Base-by-base conservation (phyloP, 2,113 vertebrate species). In the Cyprinodon brontotheroides region DNA sequence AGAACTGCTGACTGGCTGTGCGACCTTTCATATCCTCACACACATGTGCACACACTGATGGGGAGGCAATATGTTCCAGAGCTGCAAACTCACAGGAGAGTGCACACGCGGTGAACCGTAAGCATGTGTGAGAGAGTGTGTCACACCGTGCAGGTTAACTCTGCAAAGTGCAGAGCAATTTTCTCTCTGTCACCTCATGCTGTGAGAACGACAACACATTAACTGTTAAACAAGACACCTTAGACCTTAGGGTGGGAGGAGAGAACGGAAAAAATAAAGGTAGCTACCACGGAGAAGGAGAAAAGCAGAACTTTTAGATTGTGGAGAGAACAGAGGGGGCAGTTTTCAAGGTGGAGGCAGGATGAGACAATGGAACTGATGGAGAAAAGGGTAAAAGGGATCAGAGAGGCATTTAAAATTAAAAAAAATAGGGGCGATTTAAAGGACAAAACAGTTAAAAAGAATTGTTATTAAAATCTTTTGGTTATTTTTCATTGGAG, bases 181-280 rank as follows among this genome's bases (percentile, higher is more conserved):
- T 91, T 87, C 85, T 80, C 78, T 78, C 68, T 87, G 87, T 89
- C 84, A 64, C 79, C 87, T 82, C 84, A 80, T 68, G 62, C 88
- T 89, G 88, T 68, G 83, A 80, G 77, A 82, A 87, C 47, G 82
- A 92, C 89, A 92, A 86, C 86, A 88, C 88, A 87, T 89, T 92
- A 91, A 88, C 86, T 90, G 88, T 92, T 92, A 88, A 90, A 91
- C 91, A 90, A 90, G 86, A 87, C 87, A 89, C 89, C 87, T 90
- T 82, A 80, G 86, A 89, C 87, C 88, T 72, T 50, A 0, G 75
- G 86, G 81, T 72, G 78, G 78, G 40, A 62, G 71, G 72, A 73
- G 60, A 70, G 22, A 59, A 37, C 48, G 72, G 70, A 77, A 78
- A 83, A 57, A 75, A 75, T 77, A 72, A 75, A 74, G 62, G 62